A percentile compares a stretch with the other conserved stretches of the same genome.
Evolutionary conservation across 2,797 vertebrate genomes (phyloP).

Genomic region (Hemitrygon akajei): DNA sequence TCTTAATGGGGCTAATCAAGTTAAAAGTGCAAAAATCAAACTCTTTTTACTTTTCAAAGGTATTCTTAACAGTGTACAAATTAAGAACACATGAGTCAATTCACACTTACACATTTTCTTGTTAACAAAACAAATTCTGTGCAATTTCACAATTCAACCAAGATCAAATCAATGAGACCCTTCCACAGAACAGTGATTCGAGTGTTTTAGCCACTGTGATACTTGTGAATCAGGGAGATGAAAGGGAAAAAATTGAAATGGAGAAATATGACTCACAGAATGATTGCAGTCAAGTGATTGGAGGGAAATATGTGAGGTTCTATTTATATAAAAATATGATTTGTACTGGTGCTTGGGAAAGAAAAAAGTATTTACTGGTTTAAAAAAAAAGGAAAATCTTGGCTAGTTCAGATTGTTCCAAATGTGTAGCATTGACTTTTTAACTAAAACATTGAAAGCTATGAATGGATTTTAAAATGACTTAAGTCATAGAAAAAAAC

Average conservation of each 20-base stretch:
- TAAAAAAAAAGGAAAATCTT: not conserved
- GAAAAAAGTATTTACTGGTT: not conserved
- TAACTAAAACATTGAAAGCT: not conserved
- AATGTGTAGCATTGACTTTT: not conserved
- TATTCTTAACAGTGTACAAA: not conserved
- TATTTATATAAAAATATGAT: not conserved
- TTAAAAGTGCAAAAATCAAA: not conserved
- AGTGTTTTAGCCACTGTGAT: not conserved
- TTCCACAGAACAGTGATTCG: not conserved
- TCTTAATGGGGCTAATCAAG: not conserved
- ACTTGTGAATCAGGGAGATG: not conserved
- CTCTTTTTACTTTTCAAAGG: not conserved
- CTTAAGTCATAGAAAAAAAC: not conserved
- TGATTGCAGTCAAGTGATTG: not conserved
- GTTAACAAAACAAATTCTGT: not conserved
- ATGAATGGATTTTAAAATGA: not conserved
- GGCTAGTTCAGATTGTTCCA: not conserved
- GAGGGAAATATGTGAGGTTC: not conserved
- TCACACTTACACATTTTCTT: not conserved
- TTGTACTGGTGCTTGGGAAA: not conserved
- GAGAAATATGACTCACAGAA: not conserved
- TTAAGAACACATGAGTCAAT: not conserved
- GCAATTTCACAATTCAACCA: not conserved
- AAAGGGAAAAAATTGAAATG: not conserved
- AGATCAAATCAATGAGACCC: not conserved